Conservation (phyloP, 2,888 invertebrate genomes). For the Himalopsyche kuldschensis region DNA sequence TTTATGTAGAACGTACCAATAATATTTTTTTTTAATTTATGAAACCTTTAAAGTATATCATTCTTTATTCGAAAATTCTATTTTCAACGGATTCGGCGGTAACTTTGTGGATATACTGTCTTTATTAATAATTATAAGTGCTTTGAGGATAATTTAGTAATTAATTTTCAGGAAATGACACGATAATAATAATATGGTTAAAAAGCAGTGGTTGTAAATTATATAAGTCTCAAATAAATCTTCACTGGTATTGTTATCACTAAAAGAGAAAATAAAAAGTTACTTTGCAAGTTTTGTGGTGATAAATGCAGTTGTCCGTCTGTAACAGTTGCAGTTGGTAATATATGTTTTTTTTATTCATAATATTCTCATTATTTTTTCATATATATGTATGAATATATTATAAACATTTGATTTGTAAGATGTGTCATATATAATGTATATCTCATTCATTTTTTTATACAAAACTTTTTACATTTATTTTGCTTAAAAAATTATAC, state of each 20-base stretch:
- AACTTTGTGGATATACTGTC: background rate
- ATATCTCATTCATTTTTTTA: too few relatives aligned
- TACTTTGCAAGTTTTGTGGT: background rate
- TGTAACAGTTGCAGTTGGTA: constrained; percentile 1
- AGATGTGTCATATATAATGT: too few relatives aligned
- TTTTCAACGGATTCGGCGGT: background rate
- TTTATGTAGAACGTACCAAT: too few relatives aligned
- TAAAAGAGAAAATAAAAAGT: background rate
- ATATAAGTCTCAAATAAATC: background rate
- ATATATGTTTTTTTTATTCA: background rate
- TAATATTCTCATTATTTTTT: background rate
- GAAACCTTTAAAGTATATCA: too few relatives aligned
- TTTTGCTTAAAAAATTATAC: too few relatives aligned
- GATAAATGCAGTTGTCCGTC: background rate
- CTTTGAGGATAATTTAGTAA: background rate
- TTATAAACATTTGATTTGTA: too few relatives aligned
- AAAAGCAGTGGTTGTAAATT: background rate
- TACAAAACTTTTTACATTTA: too few relatives aligned
- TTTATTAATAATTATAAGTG: background rate
- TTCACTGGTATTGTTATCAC: background rate
- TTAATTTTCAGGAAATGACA: background rate
- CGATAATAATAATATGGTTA: background rate
- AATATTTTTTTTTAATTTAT: too few relatives aligned
- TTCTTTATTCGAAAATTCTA: too few relatives aligned
- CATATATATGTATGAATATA: too few relatives aligned